phyloP scores from a whole-genome alignment of 2,797 vertebrate species.

The Erethizon dorsatum region DNA sequence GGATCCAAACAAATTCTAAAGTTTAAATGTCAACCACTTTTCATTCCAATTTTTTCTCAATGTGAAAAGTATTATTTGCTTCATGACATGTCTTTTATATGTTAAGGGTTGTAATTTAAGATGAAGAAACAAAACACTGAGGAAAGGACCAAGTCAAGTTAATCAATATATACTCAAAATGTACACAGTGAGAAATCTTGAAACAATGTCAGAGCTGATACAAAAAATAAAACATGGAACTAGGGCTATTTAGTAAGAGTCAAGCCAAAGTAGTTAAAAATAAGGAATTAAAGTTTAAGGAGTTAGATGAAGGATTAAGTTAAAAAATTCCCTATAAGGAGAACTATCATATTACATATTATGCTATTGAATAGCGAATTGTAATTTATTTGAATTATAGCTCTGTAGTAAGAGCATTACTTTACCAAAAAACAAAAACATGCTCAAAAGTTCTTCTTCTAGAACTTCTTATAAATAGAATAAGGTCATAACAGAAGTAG shows the following conservation, averaged over 20 bases:
- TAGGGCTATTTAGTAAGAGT: not conserved
- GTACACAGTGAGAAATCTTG: no score
- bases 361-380: not conserved
- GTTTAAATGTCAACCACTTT: not conserved
- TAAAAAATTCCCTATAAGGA: not conserved
- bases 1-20: not conserved
- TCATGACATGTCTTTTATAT: not conserved
- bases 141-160: not conserved
- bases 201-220: accelerated
- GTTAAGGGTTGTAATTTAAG: not conserved
- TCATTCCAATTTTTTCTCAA: not conserved
- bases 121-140: not conserved
- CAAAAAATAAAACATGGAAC: not conserved
- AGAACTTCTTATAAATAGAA: not conserved
- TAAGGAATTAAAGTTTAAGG: not conserved
- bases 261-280: not conserved
- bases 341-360: not conserved
- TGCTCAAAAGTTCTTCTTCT: not conserved
- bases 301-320: not conserved
- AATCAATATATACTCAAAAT: not conserved
- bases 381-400: not conserved
- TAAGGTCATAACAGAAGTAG: not conserved
- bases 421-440: not conserved
- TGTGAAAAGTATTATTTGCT: not conserved
- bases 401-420: not conserved